Conservation (phyloP, 2,797 vertebrate species). For the Enteromius argenteus region DNA sequence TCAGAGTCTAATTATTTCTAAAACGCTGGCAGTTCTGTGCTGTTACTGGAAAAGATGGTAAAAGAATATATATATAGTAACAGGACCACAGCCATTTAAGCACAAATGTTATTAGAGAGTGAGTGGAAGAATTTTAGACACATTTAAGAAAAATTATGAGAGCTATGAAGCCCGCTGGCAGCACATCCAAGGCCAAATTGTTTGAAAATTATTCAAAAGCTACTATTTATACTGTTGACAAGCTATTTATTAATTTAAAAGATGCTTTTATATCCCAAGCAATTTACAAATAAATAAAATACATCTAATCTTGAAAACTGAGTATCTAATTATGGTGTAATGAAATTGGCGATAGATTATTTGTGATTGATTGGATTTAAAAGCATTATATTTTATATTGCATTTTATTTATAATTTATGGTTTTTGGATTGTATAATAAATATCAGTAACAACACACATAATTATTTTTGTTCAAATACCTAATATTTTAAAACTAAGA, state of each 20-base stretch:
- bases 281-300: background rate
- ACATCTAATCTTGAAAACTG: background rate
- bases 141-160: background rate
- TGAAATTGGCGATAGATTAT: background rate
- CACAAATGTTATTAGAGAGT: background rate
- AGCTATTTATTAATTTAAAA: background rate
- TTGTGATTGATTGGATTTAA: background rate
- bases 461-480: background rate
- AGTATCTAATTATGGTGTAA: background rate
- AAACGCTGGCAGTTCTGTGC: background rate
- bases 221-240: background rate
- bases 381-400: background rate
- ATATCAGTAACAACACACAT: background rate
- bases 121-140: background rate
- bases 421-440: background rate
- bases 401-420: background rate
- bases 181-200: background rate
- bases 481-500: background rate
- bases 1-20: background rate
- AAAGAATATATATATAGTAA: background rate
- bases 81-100: background rate
- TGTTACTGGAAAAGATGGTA: background rate
- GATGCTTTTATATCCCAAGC: background rate
- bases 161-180: background rate
- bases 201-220: background rate